Base-by-base conservation (phyloP, 2,888 invertebrate species). In the Drosophila borealis region DNA sequence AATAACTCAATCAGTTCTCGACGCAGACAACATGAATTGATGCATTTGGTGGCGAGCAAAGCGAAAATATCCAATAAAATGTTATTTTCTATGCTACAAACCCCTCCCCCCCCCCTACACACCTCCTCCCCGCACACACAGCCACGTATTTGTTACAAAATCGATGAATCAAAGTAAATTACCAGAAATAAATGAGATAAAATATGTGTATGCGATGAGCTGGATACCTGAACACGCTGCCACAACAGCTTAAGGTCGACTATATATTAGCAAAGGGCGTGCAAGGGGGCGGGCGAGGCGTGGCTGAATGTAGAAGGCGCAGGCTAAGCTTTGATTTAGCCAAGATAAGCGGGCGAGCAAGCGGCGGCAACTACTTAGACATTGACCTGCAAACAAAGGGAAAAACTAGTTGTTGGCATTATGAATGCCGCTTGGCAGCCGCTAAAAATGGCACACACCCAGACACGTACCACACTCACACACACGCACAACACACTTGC, bases 101-200 rank as follows among this genome's bases (percentile, higher is more conserved):
- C 11, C 4, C 11, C 13, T 19, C 25, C 9, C 25, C 25, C 25
- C 8, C 1, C 25, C 8, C 8, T 17, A 17, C 17, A 17, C 17
- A 17, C 17, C 17, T 17, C 17, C 2, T 2, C 25, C 8, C 25
- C 6, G 37, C 25, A 14, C 36, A 46, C 36, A 25, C 5, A 10
- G 14, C 36, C 67, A 68, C 53, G 77, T 79, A 81, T 80, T 77
- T 81, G 74, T 74, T 85, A 87, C 81, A 84, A 84, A 87, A 85
- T 89, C 89, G 84, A 85, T 85, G 89, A 89, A 89, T 85, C 85
- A 85, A 87, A 85, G 89, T 84, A 85, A 85, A 85, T 85, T 85
- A 89, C 89, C 81, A 85, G 84, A 85, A 85, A 84, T 85, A 81
- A 89, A 85, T 85, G 88, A 84, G 85, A 85, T 85, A 88, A 81